Evolutionary conservation across 2,113 vertebrate species (phyloP), one percentile per base, ranked within the genome.

Genomic region (Tachysurus fulvidraco): DNA sequence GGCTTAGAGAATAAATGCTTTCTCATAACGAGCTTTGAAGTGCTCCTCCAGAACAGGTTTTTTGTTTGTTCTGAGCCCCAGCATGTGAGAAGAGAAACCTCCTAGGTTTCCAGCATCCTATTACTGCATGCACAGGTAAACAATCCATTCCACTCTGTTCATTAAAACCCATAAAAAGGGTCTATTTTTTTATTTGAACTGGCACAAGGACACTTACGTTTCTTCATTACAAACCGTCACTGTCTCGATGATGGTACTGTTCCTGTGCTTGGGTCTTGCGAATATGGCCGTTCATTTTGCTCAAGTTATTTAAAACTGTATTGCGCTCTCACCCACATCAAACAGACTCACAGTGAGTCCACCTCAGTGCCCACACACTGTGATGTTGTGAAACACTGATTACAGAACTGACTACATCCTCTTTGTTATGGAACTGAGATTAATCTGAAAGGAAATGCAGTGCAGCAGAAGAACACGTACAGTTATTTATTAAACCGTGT

Each of bases 81-180:
- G 41, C 36, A 65, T 3, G 64, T 36, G 59, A 81, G 85, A 11
- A 69, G 30, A 86, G 52, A 82, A 82, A 83, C 59, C 60, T 74
- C 52, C 41, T 19, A 1, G 41, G 81, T 89, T 79, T 54, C 83
- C 71, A 81, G 52, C 59, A 87, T 28, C 71, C 36, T 59, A 65
- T 62, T 69, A 8, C 44, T 59, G n/a, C 81, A 81, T 44, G 83
- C 28, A 41, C 55, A 92, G 88, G 85, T 88, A 90, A 92, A 92
- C 80, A 87, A 83, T 87, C 52, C 60, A 64, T 41, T 85, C 54
- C 77, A 19, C n/a, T 16, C 84, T 88, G 88, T 30, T 83, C 60
- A 93, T 93, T 88, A 93, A 93, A 91, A 90, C 84, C 46, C 60
- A 84, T 84, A 86, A 64, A 83, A n/a, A 79, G 16, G 41, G 16